A percentile compares a stretch with the other conserved stretches of the same genome.
These are phyloP conservation scores for Drosophila busckii DNA, from an alignment of 1,140 invertebrate genomes.

Conservation along the genomic window DNA sequence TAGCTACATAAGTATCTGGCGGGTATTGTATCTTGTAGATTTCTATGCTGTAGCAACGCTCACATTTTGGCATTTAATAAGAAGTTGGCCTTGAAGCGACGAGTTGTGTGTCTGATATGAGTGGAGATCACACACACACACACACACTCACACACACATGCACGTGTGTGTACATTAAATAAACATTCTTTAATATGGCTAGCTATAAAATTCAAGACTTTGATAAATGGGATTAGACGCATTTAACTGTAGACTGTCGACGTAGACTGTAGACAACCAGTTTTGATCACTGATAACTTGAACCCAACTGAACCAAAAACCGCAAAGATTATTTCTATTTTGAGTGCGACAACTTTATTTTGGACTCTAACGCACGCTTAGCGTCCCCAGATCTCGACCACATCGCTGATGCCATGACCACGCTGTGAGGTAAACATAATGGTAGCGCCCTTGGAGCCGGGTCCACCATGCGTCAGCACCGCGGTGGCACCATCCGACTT, in stretches of 20 bases:
- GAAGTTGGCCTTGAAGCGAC: constrained; percentile 71
- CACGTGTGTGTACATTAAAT: constrained; percentile 1
- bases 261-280: constrained; percentile 14
- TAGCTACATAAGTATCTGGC: not conserved
- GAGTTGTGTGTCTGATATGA: constrained; percentile 33
- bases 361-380: constrained; percentile 1
- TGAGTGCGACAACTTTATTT: not conserved
- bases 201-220: constrained; percentile 35
- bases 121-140: constrained; percentile 18
- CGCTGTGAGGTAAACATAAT: constrained; percentile 49
- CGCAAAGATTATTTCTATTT: not conserved
- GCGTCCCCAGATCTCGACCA: constrained; percentile 62
- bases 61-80: constrained; percentile 73
- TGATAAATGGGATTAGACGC: constrained; percentile 43
- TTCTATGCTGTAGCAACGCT: constrained; percentile 41
- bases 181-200: constrained; percentile 12
- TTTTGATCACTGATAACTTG: not conserved
- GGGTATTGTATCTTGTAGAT: constrained; percentile 21
- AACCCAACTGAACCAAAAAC: not conserved
- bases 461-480: constrained; percentile 41
- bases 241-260: constrained; percentile 18
- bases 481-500: constrained; percentile 53
- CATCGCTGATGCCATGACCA: constrained; percentile 53
- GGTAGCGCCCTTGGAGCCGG: constrained; percentile 65
- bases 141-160: not conserved